Evolutionary conservation across 2,888 invertebrate species (phyloP), one percentile per base, ranked within the genome.

Genomic region (Pyralis farinalis): DNA sequence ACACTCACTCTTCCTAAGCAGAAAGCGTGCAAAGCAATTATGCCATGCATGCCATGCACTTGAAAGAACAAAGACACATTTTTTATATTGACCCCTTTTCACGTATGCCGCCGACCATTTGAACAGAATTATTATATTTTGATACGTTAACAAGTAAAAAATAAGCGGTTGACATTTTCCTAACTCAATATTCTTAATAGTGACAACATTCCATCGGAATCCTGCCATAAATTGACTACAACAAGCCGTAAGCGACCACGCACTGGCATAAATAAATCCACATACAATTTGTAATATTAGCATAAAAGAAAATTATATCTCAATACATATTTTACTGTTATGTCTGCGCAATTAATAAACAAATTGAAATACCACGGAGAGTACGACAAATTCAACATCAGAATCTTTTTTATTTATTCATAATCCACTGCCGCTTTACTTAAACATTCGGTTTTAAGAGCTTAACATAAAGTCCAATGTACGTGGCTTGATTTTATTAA

Each of bases 241-340:
- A n/a, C 25, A 25, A 25, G 25, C 25, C 25, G 7, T 7, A 25
- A 25, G 25, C 25, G 7, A 25, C 25, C 25, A 25, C 25, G 25
- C 25, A 25, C 5, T 3, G n/a, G 7, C 25, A 25, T 25, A 25
- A 25, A 25, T 25, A 25, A 25, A 25, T 25, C 7, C n/a, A 36
- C 12, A 27, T 36, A 9, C 27, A 27, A 36, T 27, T 21, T 36
- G 10, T 27, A 7, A 12, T 28, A 11, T 12, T 36, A 12, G n/a
- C 25, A 25, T 16, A 16, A 16, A 25, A 40, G 38, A 33, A 22
- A 32, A 39, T 37, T 43, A 16, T 16, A 16, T 16, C 16, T 16
- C 16, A 16, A 16, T 16, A 37, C 46, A 55, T 25, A 25, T n/a
- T 25, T 7, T n/a, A 25, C 8, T 2, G 25, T 25, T 25, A 16